phyloP scores from a whole-genome alignment of 2,113 vertebrate species.

The Casuarius casuarius region DNA sequence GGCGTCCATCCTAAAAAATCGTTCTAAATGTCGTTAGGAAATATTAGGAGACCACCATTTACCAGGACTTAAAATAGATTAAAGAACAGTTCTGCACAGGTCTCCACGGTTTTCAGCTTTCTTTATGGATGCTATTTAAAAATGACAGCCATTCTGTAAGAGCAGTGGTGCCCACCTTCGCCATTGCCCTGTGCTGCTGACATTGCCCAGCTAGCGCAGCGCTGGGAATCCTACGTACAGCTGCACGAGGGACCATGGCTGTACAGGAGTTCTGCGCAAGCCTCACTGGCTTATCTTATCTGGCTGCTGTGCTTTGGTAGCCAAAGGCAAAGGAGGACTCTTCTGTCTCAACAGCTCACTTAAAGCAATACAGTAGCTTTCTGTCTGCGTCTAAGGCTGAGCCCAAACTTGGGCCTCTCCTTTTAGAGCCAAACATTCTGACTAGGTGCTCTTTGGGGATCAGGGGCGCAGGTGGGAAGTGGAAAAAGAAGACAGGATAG shows the following conservation, averaged over 20 bases:
- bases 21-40: not conserved
- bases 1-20: not conserved
- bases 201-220: accelerated
- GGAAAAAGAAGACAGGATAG: not conserved
- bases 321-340: not conserved
- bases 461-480: not conserved
- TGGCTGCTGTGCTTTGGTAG: not conserved
- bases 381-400: not conserved
- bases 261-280: not conserved
- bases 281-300: not conserved
- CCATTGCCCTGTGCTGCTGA: too few species aligned
- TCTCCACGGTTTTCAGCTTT: not conserved
- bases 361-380: not conserved
- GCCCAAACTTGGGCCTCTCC: not conserved
- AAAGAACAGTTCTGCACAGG: not conserved
- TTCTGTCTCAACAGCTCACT: not conserved
- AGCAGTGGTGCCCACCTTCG: not conserved
- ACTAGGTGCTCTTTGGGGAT: not conserved
- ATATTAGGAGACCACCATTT: not conserved
- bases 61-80: not conserved
- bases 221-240: not conserved
- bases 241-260: not conserved
- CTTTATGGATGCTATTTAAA: not conserved
- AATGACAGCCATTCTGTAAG: not conserved
- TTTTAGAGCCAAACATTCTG: not conserved